Base-by-base conservation (phyloP, 2,888 invertebrate genomes). In the Apamea monoglypha region DNA sequence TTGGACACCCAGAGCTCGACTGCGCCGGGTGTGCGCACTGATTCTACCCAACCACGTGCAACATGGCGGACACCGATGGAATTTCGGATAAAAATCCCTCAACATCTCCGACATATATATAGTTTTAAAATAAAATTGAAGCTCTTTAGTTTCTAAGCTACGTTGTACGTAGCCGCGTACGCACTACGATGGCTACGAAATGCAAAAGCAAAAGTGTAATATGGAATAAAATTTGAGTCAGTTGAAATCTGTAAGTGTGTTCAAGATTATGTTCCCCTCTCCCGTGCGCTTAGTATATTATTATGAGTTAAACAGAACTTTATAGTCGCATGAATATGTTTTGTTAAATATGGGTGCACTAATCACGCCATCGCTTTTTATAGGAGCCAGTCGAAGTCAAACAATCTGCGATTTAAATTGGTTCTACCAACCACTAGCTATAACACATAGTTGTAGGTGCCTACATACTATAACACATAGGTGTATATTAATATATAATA, bases 331-430 rank as follows among this genome's bases (percentile, higher is more conserved):
- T 63, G 32, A 29, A 63, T 25, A 29, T 47, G 5, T n/a, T 63
- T 50, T 29, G 18, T 29, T n/a, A 47, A 47, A 76, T 53, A 53
- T 16, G 8, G n/a, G n/a, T n/a, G 68, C 40, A 53, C 82, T 66
- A 44, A 74, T 75, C 70, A 53, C 76, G 75, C 53, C 32, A 29
- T 53, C 59, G 25, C 44, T 47, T 53, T 53, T 66, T 44, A 36
- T 40, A 40, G 40, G 71, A 79, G 68, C 16, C 25, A 12, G n/a
- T 44, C 16, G 36, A 21, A 40, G 25, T 16, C 44, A 47, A 67
- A 61, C 50, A 32, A 74, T 78, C 74, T 59, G 68, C 36, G 29
- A 73, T 64, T 69, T 61, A 64, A 78, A 78, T 83, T 53, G 56
- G 67, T 44, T 71, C 18, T 36, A 50, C 64, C 44, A n/a, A 56